These are phyloP conservation scores for Hydriomena furcata DNA, from an alignment of 2,888 invertebrate species.

Conservation along the genomic window DNA sequence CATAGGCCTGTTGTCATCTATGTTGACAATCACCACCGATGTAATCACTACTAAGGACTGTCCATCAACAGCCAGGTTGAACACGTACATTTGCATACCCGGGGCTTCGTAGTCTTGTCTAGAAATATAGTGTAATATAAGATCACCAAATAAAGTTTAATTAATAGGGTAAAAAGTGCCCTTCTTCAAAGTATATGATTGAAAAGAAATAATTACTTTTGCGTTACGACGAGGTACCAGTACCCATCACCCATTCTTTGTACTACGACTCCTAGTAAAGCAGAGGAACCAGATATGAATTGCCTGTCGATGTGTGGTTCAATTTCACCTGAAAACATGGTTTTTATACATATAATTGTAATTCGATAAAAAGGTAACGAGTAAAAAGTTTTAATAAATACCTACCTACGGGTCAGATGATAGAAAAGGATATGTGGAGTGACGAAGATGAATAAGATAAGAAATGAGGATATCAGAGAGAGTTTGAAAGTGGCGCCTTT, in stretches of 20 bases:
- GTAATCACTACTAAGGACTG: slow-evolving; percentile 55
- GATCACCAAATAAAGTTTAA: no score
- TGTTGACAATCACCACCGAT: slow-evolving; percentile 70
- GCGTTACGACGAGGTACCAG: slow-evolving; percentile 66
- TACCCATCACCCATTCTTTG: slow-evolving; percentile 44
- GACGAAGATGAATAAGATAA: no score
- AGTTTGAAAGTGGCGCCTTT: no score
- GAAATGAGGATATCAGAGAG: no score
- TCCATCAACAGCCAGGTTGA: slow-evolving; percentile 54
- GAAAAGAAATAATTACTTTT: slow-evolving; percentile 47
- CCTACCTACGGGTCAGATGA: no score
- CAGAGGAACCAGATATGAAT: slow-evolving; percentile 43
- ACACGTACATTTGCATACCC: slow-evolving; percentile 68
- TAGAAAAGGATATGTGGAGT: no score
- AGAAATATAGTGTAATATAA: no score
- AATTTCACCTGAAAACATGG: slow-evolving; percentile 40
- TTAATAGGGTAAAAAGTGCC: no score
- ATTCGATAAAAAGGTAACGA: no score
- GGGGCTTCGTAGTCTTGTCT: slow-evolving; percentile 82
- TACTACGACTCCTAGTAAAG: slow-evolving; percentile 54
- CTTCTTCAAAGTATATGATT: no score
- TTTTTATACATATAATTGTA: no score
- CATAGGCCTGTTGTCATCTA: slow-evolving; percentile 81
- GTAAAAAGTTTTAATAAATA: no score
- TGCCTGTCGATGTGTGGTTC: slow-evolving; percentile 45